These are phyloP conservation scores for Antennarius striatus DNA, from an alignment of 2,113 vertebrate species.

Conservation along the genomic window DNA sequence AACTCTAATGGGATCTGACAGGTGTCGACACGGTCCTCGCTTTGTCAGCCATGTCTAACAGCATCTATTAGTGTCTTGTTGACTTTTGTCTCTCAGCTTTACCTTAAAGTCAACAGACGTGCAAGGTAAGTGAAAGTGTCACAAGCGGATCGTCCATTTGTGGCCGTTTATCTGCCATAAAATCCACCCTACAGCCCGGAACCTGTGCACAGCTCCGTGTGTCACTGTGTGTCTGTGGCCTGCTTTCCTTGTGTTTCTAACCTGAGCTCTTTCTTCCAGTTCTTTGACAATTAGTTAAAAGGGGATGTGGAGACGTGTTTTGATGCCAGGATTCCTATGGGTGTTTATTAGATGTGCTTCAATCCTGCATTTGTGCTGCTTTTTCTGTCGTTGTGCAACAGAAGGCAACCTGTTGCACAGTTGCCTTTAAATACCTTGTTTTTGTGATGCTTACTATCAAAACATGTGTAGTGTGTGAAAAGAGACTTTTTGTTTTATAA, in stretches of 20 bases:
- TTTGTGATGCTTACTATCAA: slow-evolving; percentile 43
- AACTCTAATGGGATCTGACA: slow-evolving; percentile 51
- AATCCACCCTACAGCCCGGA: slow-evolving; percentile 35
- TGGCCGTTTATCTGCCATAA: slow-evolving; percentile 41
- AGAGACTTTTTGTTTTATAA: not conserved
- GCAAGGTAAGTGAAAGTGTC: slow-evolving; percentile 71
- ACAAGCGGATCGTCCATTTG: slow-evolving; percentile 38
- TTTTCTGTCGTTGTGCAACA: slow-evolving; percentile 17
- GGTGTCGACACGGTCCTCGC: slow-evolving; percentile 32
- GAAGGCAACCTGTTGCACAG: slow-evolving; percentile 43
- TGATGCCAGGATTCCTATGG: slow-evolving; percentile 9
- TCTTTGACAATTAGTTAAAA: slow-evolving; percentile 31
- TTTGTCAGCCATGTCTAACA: slow-evolving; percentile 66
- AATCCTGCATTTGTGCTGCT: slow-evolving; percentile 4
- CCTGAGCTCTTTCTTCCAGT: slow-evolving; percentile 18
- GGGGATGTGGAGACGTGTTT: slow-evolving; percentile 30
- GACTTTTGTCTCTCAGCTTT: slow-evolving; percentile 69
- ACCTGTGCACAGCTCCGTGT: slow-evolving; percentile 23
- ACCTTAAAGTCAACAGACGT: slow-evolving; percentile 49
- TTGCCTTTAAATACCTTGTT: slow-evolving; percentile 46
- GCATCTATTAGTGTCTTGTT: slow-evolving; percentile 62
- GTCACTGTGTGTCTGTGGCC: slow-evolving; percentile 20
- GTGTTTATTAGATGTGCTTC: slow-evolving; percentile 10
- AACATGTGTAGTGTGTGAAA: slow-evolving; percentile 5
- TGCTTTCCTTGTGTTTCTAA: slow-evolving; percentile 50